Conservation (phyloP, 2,888 invertebrate genomes). For the Siphlonurus alternatus region DNA sequence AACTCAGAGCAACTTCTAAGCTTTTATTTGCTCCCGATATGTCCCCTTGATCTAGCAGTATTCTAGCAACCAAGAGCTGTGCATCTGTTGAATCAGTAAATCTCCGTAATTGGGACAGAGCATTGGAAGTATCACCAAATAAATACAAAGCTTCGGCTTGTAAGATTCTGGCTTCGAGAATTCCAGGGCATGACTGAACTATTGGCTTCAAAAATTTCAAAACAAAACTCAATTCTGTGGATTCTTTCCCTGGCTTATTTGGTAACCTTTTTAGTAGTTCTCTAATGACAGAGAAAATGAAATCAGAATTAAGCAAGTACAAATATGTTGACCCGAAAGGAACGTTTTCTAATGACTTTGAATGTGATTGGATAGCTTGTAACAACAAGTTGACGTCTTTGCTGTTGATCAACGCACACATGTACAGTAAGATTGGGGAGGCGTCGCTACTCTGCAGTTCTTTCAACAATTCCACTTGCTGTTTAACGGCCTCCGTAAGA, state of each 20-base stretch:
- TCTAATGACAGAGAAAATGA: conserved; percentile 58
- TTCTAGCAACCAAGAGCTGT: conserved; percentile 72
- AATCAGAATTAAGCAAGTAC: conserved; percentile 64
- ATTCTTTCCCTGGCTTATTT: background rate
- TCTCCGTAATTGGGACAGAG: background rate
- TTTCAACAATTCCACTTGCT: conserved; percentile 47
- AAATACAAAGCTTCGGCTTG: conserved; percentile 14
- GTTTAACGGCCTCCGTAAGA: conserved; percentile 41
- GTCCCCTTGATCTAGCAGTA: conserved; percentile 26
- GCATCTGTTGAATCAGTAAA: conserved; percentile 37
- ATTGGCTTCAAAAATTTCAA: conserved; percentile 52
- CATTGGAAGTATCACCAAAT: background rate
- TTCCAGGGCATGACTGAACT: conserved; percentile 42
- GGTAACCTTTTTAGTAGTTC: conserved; percentile 20
- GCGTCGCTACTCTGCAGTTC: conserved; percentile 56
- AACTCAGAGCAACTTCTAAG: conserved; percentile 76
- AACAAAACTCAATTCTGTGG: conserved; percentile 34
- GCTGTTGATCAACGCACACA: conserved; percentile 44
- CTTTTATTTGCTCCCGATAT: conserved; percentile 24
- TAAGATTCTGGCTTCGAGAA: conserved; percentile 31
- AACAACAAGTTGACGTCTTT: conserved; percentile 21
- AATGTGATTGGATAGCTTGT: conserved; percentile 39
- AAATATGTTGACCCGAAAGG: conserved; percentile 63
- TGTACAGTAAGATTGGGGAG: conserved; percentile 46
- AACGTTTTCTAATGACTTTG: conserved; percentile 30